Base-by-base conservation (phyloP, 2,888 invertebrate genomes). In the Coleophora flavipennella region DNA sequence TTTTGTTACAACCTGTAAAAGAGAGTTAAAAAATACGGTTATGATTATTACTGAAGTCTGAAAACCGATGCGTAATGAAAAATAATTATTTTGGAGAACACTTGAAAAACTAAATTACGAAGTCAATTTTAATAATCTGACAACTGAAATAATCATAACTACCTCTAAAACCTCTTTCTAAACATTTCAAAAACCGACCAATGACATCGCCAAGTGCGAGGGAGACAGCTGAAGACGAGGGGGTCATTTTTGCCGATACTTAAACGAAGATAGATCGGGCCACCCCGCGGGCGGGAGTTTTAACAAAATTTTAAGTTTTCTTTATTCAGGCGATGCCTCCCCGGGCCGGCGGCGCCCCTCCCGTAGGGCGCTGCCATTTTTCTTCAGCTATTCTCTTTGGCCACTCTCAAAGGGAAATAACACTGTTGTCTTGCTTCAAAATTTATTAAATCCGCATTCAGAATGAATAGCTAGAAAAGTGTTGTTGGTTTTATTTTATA, bases 281-380 rank as follows among this genome's bases (percentile, higher is more conserved):
- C 59, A 62, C 70, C 67, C 69, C 57, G 40, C 38, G 45, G 38
- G 43, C 59, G 68, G 74, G 71, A 58, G 69, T 68, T 76, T 72
- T 67, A 75, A 78, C 80, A 80, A 80, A 83, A 83, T 84, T 84
- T 83, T 80, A 83, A 84, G 76, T 84, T 84, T 83, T 83, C 83
- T 83, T 84, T 84, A 83, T 83, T 78, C 80, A 69, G 63, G 66
- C 62, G 55, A 57, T 57, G 64, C 62, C 52, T 51, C 51, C 42
- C 35, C 44, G 47, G 36, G 59, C 38, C 41, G 42, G 38, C 48
- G 46, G 51, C 53, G 44, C 41, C 42, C 39, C 14, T 7, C 35
- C 35, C 11, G 32, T 13, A 11, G 13, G 31, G 61, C 44, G 53
- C 56, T 44, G 50, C 67, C 62, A 69, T 69, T 69, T 84, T 84